Evolutionary conservation across 2,113 vertebrate species (phyloP), one percentile per base, ranked within the genome.

Genomic region (Struthidea cinerea): DNA sequence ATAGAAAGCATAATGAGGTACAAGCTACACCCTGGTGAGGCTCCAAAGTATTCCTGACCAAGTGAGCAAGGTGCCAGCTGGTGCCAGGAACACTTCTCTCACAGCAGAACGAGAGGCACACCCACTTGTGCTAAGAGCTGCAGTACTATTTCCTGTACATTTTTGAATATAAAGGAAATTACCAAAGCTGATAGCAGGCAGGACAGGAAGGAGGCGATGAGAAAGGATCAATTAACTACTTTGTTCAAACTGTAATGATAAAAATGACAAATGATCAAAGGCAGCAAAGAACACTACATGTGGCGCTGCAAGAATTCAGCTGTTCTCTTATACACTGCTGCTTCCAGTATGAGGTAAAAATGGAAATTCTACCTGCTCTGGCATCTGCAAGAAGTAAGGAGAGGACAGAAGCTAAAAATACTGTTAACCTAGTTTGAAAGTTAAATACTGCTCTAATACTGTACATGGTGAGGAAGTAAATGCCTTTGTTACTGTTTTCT

Each of bases 211-310:
- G 83, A 84, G 52, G 79, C 57, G 28, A 84, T 23, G 50, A 95
- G 75, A 92, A 94, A 70, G 76, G 91, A 95, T 95, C 93, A 94
- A 97, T 97, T 90, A 94, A 75, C 73, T 77, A 60, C 84, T 94
- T 92, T 93, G 74, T 81, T 94, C 92, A 81, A 71, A 84, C 33
- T 42, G 27, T 61, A 95, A 82, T 76, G 63, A 94, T 93, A 90
- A 96, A 94, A 97, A 95, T 89, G 87, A 91, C 77, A 85, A 90
- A 96, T 33, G 42, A 96, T 95, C 97, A 94, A 95, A 96, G 79
- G 84, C 87, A 90, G 80, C 71, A 94, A 89, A 89, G 87, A 61
- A 83, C 91, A 57, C 71, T 87, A 50, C 23, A 37, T 65, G 80
- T 50, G 89, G 78, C 7, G 19, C 73, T 71, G 52, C 30, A 89